Evolutionary conservation across 2,888 invertebrate genomes (phyloP).

Genomic region (Notocelia uddmanniana): DNA sequence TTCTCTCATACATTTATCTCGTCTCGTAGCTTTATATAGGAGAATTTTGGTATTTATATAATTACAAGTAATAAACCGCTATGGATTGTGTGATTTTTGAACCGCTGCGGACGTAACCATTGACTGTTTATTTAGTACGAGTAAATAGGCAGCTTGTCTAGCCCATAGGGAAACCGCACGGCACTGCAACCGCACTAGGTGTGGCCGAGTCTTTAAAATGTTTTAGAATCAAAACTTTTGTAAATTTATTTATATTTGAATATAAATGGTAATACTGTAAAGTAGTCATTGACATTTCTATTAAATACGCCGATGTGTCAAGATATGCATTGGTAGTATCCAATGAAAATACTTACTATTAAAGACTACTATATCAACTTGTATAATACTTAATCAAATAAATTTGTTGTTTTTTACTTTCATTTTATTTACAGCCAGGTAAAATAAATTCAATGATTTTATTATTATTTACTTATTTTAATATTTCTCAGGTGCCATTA

Average conservation of each 20-base stretch:
- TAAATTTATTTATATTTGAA: neutral
- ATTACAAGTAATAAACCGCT: neutral
- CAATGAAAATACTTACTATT: neutral
- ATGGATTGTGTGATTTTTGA: neutral
- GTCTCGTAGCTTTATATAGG: no score
- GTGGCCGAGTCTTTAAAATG: no score
- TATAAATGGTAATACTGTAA: neutral
- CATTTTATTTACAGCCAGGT: neutral
- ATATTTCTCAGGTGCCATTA: neutral
- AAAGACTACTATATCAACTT: neutral
- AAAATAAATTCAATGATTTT: neutral
- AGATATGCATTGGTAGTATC: neutral
- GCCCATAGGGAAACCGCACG: neutral
- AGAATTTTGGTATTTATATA: neutral
- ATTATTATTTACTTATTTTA: neutral
- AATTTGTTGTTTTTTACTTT: neutral
- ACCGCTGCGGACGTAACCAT: neutral
- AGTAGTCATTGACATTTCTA: neutral
- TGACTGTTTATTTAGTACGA: no score
- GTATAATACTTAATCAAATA: neutral
- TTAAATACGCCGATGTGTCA: neutral
- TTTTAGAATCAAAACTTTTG: neutral
- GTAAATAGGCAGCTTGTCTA: neutral
- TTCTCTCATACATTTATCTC: no score
- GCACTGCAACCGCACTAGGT: neutral